Evolutionary conservation across 1,140 invertebrate species (phyloP), one percentile per base, ranked within the genome.

Genomic region (Hyles vespertilio): DNA sequence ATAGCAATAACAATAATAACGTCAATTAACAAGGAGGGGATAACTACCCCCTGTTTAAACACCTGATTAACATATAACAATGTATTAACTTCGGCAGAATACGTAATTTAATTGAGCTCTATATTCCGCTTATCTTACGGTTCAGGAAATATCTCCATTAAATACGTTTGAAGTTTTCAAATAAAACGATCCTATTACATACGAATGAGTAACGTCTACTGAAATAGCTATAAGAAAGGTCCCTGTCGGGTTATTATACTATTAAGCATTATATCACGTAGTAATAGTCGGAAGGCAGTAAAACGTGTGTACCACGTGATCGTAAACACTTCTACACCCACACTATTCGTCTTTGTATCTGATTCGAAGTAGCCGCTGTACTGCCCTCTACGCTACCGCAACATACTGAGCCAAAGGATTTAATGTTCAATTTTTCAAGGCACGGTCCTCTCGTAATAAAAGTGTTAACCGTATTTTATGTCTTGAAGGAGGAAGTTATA

Each of bases 291-390:
- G 60, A 64, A 63, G 50, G 61, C 57, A 67, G 50, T 79, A 79
- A 75, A 81, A 51, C 40, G 51, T 65, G 61, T 72, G 69, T 59
- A 74, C 68, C 67, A 74, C 64, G 72, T 72, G 74, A 76, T 76
- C 79, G 70, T 81, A 79, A 81, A 81, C 66, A 67, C 66, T 66
- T 67, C 53, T 51, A 58, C 52, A 47, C n/a, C 34, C 51, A 61
- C 52, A 52, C 54, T 53, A 46, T 51, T 47, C 47, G 22, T 32
- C 32, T 52, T 62, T 54, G 56, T 59, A 56, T 50, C 32, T 9
- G 44, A 6, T 44, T 11, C 10, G 36, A 45, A 54, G 34, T 54
- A 22, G 11, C 36, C n/a, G n/a, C n/a, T 5, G n/a, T 32, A 51
- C 32, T 34, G 32, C 32, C 10, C 2, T 50, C 34, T 51, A 33